A percentile compares a stretch with the other conserved stretches of the same genome.
Evolutionary conservation across 2,888 invertebrate species (phyloP).

Genomic region (Sarcophaga carnaria): DNA sequence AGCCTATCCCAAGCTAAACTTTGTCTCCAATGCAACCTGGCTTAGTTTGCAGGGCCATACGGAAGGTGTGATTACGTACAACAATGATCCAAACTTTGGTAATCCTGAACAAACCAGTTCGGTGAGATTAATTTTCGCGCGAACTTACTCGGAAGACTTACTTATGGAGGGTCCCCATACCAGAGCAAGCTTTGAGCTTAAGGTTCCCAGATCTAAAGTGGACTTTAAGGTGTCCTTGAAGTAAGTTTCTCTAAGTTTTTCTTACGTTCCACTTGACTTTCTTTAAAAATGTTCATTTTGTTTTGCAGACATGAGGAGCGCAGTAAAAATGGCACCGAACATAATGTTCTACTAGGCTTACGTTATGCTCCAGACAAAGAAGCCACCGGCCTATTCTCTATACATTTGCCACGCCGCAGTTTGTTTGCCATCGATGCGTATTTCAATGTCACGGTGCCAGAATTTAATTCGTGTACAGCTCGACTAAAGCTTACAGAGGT

Average conservation of each 20-base stretch:
- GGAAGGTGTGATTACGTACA: slow-evolving; percentile 88
- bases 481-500: slow-evolving; percentile 87
- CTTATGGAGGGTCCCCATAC: slow-evolving; percentile 83
- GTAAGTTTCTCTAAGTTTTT: slow-evolving; percentile 70
- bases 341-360: slow-evolving; percentile 83
- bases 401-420: slow-evolving; percentile 86
- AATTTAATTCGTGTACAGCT: slow-evolving; percentile 87
- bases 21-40: slow-evolving; percentile 85
- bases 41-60: slow-evolving; percentile 88
- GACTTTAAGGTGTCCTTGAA: slow-evolving; percentile 85
- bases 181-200: slow-evolving; percentile 85
- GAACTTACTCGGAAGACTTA: slow-evolving; percentile 84
- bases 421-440: slow-evolving; percentile 87
- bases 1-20: slow-evolving; percentile 89
- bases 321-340: slow-evolving; percentile 83
- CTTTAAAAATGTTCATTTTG: neutral
- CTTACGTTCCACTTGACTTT: too few species aligned
- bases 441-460: slow-evolving; percentile 89
- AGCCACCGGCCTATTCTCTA: slow-evolving; percentile 83
- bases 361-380: slow-evolving; percentile 85
- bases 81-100: slow-evolving; percentile 85
- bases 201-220: slow-evolving; percentile 86
- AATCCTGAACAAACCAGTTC: slow-evolving; percentile 85
- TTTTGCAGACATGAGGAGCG: slow-evolving; percentile 79
- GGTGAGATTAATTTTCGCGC: slow-evolving; percentile 84